Evolutionary conservation across 2,113 vertebrate genomes (phyloP), one percentile per base, ranked within the genome.

Genomic region (Orycteropus afer): DNA sequence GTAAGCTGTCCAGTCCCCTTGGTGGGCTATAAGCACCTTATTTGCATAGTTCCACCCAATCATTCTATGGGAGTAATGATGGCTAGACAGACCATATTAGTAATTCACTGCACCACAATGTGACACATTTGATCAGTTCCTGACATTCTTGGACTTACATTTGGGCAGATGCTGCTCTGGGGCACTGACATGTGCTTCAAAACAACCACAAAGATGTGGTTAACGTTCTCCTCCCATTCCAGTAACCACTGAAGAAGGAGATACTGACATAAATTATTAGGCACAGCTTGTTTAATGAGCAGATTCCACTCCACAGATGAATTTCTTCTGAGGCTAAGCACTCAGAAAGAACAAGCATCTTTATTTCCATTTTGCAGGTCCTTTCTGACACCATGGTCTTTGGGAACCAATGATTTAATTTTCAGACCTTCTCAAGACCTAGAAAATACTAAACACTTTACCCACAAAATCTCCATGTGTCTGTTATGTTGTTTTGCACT

Each of bases 381-480:
- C 45, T 42, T 32, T 42, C 67, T 37, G 80, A 49, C 27, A 23
- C 18, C 3, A 0, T 2, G 7, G 40, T 76, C 55, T 63, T 7
- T 10, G 11, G 65, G 34, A 76, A 15, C 59, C 53, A 45, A 11
- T 32, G 34, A 65, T 53, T 65, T 40, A 7, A 17, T 51, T 65
- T 37, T 12, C 2, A 34, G 29, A 34, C 18, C 67, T 85, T 73
- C 71, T 34, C 8, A 18, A 67, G 67, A 47, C 51, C 59, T 15
- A 15, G 45, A 55, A 25, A 37, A 13, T 34, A 34, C 18, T 11
- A 49, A 47, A 45, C 27, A 9, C 27, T 18, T 17, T 10, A 27
- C 25, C 1, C 0, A 22, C 8, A 1, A 25, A 73, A 8, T 37
- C n/a, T 63, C 51, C 20, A 1, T 18, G 1, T 20, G 15, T 45